A percentile compares a stretch with the other conserved stretches of the same genome.
Evolutionary conservation across 1,140 invertebrate genomes (phyloP).

Genomic region (Leucophenga varia): DNA sequence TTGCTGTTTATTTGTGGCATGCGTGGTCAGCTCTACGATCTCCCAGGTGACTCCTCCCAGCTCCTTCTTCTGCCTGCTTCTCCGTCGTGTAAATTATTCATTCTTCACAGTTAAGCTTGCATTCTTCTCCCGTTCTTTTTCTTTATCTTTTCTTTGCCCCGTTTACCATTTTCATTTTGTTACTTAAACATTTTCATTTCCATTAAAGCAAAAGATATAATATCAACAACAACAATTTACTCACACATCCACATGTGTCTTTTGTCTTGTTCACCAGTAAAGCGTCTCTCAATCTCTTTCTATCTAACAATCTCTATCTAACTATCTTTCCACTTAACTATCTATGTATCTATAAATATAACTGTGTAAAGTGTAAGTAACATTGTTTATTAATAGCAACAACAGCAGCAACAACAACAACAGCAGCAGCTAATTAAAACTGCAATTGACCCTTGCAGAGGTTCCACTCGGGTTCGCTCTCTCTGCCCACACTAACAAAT

Average conservation of each 20-base stretch:
- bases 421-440: constrained; percentile 38
- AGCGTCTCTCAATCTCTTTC: too few relatives aligned
- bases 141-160: constrained; percentile 11
- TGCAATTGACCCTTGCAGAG: constrained; percentile 13
- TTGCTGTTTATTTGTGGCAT: constrained; percentile 49
- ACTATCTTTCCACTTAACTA: too few relatives aligned
- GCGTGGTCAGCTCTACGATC: too few relatives aligned
- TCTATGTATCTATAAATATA: too few relatives aligned
- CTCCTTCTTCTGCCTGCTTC: too few relatives aligned
- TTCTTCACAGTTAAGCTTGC: constrained; percentile 25
- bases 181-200: constrained; percentile 37
- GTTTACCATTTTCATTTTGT: too few relatives aligned
- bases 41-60: too few relatives aligned
- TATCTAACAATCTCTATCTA: too few relatives aligned
- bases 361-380: too few relatives aligned
- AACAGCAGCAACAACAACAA: constrained; percentile 22
- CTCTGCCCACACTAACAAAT: constrained; percentile 30
- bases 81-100: constrained; percentile 50
- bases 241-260: constrained; percentile 57
- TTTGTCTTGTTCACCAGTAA: constrained; percentile 55
- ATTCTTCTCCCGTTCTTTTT: constrained; percentile 18
- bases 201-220: constrained; percentile 19
- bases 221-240: constrained; percentile 45
- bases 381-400: constrained; percentile 22
- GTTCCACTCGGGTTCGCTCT: constrained; percentile 21